Evolutionary conservation across 2,888 invertebrate genomes (phyloP), one percentile per base, ranked within the genome.

Genomic region (Drosophila lacicola): DNA sequence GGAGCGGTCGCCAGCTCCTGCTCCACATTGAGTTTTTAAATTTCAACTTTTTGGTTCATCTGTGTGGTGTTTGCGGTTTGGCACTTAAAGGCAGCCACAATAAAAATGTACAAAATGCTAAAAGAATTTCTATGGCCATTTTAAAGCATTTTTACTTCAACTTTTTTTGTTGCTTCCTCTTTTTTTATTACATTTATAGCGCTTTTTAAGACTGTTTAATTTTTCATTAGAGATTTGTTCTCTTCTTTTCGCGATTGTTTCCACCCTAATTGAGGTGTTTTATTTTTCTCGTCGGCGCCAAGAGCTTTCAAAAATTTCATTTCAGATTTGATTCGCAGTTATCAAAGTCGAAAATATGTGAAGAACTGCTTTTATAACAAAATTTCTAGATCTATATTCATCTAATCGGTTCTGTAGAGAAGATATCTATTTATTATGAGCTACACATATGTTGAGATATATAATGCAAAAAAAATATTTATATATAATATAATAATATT

Each of bases 41-140:
- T 87, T 90, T 88, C 64, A 78, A 77, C 79, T 78, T 88, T 79
- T 77, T 73, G 82, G 79, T 85, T 83, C 88, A 82, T 90, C 76
- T 89, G 90, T 72, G 89, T 82, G 90, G 72, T 87, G 89, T 72
- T 81, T 82, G 90, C 42, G 90, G 90, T 80, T 86, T 60, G 53
- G 65, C 77, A 78, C 70, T 85, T 84, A 73, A 89, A 88, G 82
- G 13, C 65, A 67, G 66, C 70, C 74, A 69, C 75, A 74, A 29
- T 70, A 65, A 76, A 71, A 72, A 72, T 71, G 55, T 44, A 44
- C 29, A 64, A 50, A 58, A 68, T 67, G 55, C 61, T 63, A 64
- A 61, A 62, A 56, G 55, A 61, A 69, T 55, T 63, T 49, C 51
- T 33, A 50, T 41, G 45, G 37, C 42, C 44, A 50, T 19, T 25